Evolutionary conservation across 1,140 invertebrate species (phyloP).

Genomic region (Saccostrea cuccullata): DNA sequence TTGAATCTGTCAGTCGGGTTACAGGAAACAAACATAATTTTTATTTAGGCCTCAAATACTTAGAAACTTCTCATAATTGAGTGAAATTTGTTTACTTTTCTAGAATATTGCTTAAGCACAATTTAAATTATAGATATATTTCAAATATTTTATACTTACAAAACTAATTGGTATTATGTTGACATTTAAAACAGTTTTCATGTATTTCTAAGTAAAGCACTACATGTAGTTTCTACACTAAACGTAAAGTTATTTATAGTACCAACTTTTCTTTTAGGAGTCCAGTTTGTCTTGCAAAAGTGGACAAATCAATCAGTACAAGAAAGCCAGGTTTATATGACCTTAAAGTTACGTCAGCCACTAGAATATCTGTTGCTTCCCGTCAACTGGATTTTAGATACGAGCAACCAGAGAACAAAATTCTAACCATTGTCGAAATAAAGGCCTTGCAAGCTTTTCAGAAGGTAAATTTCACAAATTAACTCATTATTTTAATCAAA

Average conservation of each 20-base stretch:
- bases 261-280: constrained; percentile 1
- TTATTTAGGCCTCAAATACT: too few species aligned
- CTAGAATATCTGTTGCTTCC: constrained; percentile 9
- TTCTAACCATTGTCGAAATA: too few species aligned
- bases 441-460: too few species aligned
- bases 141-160: neutral
- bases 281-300: constrained; percentile 15
- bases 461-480: too few species aligned
- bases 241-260: neutral
- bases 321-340: constrained; percentile 9
- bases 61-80: too few species aligned
- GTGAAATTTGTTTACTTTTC: neutral
- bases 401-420: too few species aligned
- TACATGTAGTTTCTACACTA: too few species aligned
- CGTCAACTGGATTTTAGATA: neutral
- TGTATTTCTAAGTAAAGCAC: neutral
- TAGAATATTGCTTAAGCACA: neutral
- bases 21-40: too few species aligned
- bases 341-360: neutral
- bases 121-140: neutral
- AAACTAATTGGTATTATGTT: too few species aligned
- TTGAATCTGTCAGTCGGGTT: too few species aligned
- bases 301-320: neutral
- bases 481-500: too few species aligned
- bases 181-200: neutral